Conservation (phyloP, 1,140 invertebrate species). For the Grapholita molesta region DNA sequence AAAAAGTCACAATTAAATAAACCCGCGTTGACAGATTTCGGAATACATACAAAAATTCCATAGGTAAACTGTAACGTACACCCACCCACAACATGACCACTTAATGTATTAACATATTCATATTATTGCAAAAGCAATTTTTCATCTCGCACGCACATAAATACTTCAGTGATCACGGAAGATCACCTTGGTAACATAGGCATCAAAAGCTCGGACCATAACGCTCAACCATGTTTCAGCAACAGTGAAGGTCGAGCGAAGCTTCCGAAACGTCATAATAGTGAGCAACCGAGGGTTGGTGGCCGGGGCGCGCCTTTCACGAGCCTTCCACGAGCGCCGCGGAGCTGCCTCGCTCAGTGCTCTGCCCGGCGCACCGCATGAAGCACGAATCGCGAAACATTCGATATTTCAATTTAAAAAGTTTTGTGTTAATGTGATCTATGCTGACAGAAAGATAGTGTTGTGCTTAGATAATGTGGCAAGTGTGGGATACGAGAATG, state of each 20-base stretch:
- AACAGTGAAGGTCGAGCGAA: background rate
- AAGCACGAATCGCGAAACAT: slow-evolving; percentile 39
- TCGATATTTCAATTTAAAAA: slow-evolving; percentile 22
- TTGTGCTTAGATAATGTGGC: slow-evolving; percentile 41
- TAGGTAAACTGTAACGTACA: too few species aligned
- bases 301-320: slow-evolving; percentile 10
- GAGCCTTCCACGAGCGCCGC: slow-evolving; percentile 44
- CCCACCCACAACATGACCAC: too few species aligned
- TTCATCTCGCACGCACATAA: too few species aligned
- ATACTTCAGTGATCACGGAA: too few species aligned
- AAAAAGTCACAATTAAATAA: too few species aligned
- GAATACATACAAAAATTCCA: too few species aligned
- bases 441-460: slow-evolving; percentile 34
- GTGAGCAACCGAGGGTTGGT: slow-evolving; percentile 1
- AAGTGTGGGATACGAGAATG: slow-evolving; percentile 26
- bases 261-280: background rate
- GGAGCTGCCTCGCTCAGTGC: slow-evolving; percentile 40
- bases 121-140: too few species aligned
- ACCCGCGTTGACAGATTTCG: too few species aligned
- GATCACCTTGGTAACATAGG: background rate
- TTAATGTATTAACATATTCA: too few species aligned
- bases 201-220: background rate
- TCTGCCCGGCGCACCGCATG: slow-evolving; percentile 43
- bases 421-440: slow-evolving; percentile 28
- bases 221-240: background rate